A percentile compares a stretch with the other conserved stretches of the same genome.
Conservation (phyloP, 2,888 invertebrate genomes). For the Chrysolina oricalcia region DNA sequence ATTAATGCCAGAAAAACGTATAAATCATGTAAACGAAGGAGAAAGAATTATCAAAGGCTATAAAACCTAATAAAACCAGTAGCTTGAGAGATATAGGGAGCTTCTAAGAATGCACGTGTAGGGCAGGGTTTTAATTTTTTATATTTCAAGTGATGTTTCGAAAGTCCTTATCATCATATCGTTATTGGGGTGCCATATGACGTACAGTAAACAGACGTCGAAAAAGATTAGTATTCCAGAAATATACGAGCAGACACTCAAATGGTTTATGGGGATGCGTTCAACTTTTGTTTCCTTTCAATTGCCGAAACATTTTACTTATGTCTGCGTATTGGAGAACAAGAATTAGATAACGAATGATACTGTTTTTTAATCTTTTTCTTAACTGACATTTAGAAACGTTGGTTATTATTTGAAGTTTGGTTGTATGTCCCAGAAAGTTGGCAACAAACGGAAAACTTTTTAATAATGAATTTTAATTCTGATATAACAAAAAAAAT, state of each 20-base stretch:
- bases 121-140: conserved; percentile 32
- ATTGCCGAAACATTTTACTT: background rate
- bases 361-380: too few species aligned
- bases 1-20: background rate
- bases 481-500: too few species aligned
- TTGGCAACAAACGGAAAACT: too few species aligned
- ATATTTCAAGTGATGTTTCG: conserved; percentile 63
- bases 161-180: conserved; percentile 61
- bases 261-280: conserved; percentile 47
- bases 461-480: too few species aligned
- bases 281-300: conserved; percentile 21
- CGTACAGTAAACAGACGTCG: conserved; percentile 65
- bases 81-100: conserved; percentile 31
- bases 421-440: too few species aligned
- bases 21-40: background rate
- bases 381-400: too few species aligned
- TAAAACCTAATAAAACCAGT: conserved; percentile 37
- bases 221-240: conserved; percentile 47
- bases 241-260: conserved; percentile 44
- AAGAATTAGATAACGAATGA: background rate
- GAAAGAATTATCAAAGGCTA: background rate
- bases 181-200: conserved; percentile 66
- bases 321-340: background rate
- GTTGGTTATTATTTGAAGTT: too few species aligned
- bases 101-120: conserved; percentile 34